These are phyloP conservation scores for Propithecus coquereli DNA, from an alignment of 2,113 vertebrate species.

Conservation along the genomic window DNA sequence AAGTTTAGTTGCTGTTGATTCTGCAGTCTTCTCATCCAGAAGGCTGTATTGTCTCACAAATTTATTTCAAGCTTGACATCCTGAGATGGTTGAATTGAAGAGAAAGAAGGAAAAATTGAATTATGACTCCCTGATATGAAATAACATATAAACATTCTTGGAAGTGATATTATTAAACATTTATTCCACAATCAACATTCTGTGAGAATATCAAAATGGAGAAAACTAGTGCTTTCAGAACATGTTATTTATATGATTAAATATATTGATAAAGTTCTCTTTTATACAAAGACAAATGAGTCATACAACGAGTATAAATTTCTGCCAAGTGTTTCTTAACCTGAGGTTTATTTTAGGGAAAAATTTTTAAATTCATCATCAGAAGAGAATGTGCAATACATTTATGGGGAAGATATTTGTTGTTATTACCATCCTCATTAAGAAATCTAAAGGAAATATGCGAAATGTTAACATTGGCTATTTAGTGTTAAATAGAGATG, in stretches of 20 bases:
- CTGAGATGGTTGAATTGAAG: constrained; percentile 41
- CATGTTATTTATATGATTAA: constrained; percentile 23
- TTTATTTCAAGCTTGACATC: constrained; percentile 36
- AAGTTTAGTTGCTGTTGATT: neutral
- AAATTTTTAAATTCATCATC: neutral
- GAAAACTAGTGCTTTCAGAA: constrained; percentile 36
- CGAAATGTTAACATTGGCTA: neutral
- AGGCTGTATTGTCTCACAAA: neutral
- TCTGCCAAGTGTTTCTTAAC: constrained; percentile 38
- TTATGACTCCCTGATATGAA: neutral
- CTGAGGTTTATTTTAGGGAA: constrained; percentile 34
- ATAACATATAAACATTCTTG: neutral
- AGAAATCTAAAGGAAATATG: neutral
- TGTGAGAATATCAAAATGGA: constrained; percentile 32
- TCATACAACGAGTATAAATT: constrained; percentile 22
- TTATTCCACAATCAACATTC: neutral
- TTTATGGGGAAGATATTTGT: neutral
- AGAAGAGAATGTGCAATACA: neutral
- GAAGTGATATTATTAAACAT: constrained; percentile 51
- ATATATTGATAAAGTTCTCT: constrained; percentile 35
- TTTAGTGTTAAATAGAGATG: neutral
- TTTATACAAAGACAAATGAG: constrained; percentile 38
- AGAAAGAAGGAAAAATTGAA: constrained; percentile 1
- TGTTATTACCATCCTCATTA: neutral
- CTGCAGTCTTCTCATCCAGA: neutral